Evolutionary conservation across 2,797 vertebrate species (phyloP), one percentile per base, ranked within the genome.

Genomic region (Sylvia borin): DNA sequence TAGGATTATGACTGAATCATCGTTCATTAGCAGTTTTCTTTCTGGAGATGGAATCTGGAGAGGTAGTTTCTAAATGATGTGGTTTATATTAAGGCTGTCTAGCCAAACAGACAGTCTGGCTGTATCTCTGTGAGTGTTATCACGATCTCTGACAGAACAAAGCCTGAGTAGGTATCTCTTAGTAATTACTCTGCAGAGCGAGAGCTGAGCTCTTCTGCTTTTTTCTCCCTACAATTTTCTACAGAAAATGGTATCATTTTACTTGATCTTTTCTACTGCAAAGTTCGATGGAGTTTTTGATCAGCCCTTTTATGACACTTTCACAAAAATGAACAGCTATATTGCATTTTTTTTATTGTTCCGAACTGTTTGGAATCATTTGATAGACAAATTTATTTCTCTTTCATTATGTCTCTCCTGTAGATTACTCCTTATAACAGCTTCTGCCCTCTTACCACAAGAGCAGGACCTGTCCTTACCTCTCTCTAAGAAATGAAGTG

Each of bases 1-100:
- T 95, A 96, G 89, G 92, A 96, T 92, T 92, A 68, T 93, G 97
- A 93, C 85, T 9, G 82, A 97, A 97, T 98, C 95, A 96, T 91
- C 93, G 85, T 92, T 97, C 94, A 96, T 90, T 85, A 96, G 88
- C 73, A 82, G 88, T 93, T 85, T 92, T 94, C 83, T 94, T 75
- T 47, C 18, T 88, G 88, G 54, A 94, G 87, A 95, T 84, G 81
- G 25, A 47, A 64, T 85, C 85, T 92, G 86, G 86, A 88, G 87
- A 95, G 50, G 73, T 81, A 88, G 57, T 82, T 93, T 95, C 88
- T 93, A 97, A 96, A 96, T 96, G 62, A 77, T 45, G 64, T 58
- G 86, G 92, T 90, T 93, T 93, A 36, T 93, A 90, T 93, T 96
- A 95, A 81, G 96, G 84, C 68, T 80, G 77, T 89, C 94, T 96